Conservation (phyloP, 2,888 invertebrate species). For the Helobdella robusta region DNA sequence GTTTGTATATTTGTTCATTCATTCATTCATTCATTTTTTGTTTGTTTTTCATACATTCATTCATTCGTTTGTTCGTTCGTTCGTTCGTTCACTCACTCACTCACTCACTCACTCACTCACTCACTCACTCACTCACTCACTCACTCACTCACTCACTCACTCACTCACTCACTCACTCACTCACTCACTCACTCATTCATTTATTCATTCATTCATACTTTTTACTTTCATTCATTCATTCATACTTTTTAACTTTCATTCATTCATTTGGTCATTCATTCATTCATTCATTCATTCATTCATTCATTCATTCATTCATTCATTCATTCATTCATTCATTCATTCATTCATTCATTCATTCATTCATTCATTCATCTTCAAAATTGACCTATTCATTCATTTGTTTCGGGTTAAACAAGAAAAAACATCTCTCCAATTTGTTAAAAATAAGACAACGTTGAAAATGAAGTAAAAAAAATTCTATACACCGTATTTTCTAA, state of each 20-base stretch:
- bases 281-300: background rate
- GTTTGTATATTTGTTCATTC: too few relatives aligned
- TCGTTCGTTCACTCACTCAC: background rate
- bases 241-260: background rate
- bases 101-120: constrained; percentile 18
- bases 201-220: background rate
- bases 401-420: too few relatives aligned
- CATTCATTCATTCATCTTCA: constrained; percentile 3
- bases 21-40: too few relatives aligned
- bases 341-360: background rate
- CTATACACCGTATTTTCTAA: background rate
- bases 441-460: background rate
- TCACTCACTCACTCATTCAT: constrained; percentile 1
- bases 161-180: constrained; percentile 19
- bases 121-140: constrained; percentile 21
- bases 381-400: background rate
- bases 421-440: too few relatives aligned
- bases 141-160: constrained; percentile 22
- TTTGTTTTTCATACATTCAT: too few relatives aligned
- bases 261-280: background rate
- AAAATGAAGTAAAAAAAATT: background rate
- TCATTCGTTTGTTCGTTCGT: too few relatives aligned
- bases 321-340: background rate
- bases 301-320: background rate
- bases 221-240: background rate